phyloP scores from a whole-genome alignment of 2,113 vertebrate genomes.

The Procapra przewalskii region DNA sequence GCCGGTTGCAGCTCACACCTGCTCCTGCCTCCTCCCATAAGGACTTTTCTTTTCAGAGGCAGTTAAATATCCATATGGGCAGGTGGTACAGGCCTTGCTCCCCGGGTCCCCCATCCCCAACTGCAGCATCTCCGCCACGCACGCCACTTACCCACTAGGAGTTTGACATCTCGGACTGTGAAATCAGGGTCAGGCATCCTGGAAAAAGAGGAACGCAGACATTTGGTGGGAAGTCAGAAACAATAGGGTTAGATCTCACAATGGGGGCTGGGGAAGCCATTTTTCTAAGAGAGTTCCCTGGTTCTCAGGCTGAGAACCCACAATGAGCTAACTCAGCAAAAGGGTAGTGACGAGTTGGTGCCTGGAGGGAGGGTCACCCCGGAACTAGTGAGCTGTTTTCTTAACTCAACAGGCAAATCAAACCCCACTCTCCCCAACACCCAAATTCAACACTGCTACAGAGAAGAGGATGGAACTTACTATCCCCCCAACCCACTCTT shows the following conservation, averaged over 20 bases:
- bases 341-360: not conserved
- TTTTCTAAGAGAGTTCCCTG: not conserved
- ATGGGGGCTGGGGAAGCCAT: not conserved
- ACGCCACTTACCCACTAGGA: conserved; percentile 93
- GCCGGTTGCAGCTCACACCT: conserved; percentile 35
- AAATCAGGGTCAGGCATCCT: conserved; percentile 97
- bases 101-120: not conserved
- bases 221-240: conserved; percentile 12
- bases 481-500: not conserved
- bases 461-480: not conserved
- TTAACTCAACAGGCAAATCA: not conserved
- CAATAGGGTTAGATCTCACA: not conserved
- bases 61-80: not conserved
- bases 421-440: not conserved
- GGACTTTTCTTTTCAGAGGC: not conserved
- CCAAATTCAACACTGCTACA: not conserved
- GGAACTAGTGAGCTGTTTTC: not conserved
- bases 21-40: not conserved
- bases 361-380: not conserved
- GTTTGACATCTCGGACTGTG: conserved; percentile 94
- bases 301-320: not conserved
- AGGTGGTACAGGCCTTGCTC: not conserved
- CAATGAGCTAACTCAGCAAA: not conserved
- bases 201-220: conserved; percentile 46
- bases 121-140: not conserved